phyloP scores from a whole-genome alignment of 2,113 vertebrate genomes.

The Jaculus jaculus region DNA sequence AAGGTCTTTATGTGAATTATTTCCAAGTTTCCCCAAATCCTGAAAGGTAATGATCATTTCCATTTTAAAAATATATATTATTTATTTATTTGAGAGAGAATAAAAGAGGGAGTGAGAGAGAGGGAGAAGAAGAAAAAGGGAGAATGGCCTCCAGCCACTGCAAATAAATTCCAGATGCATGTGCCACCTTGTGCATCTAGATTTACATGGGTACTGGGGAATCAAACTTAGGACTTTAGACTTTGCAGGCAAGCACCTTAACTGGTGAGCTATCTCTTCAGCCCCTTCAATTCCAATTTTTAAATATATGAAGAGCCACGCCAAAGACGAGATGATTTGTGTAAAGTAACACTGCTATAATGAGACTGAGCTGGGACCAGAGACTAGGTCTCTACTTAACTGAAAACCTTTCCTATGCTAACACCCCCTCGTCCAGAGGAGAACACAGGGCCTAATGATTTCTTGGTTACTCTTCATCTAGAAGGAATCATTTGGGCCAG shows the following conservation, averaged over 20 bases:
- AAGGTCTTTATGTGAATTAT: conserved; percentile 9
- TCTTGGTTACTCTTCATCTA: background rate
- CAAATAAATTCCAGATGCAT: no score
- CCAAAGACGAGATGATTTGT: background rate
- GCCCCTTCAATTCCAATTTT: background rate
- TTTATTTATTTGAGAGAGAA: background rate
- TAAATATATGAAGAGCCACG: background rate
- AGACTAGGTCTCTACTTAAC: background rate
- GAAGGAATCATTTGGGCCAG: background rate
- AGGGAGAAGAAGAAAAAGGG: no score
- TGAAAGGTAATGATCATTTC: background rate
- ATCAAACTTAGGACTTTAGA: no score
- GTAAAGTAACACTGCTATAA: background rate
- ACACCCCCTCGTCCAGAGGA: background rate
- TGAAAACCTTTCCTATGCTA: background rate
- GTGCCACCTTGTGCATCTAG: no score
- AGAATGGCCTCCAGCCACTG: no score
- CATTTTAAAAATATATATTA: background rate
- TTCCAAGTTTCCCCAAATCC: conserved; percentile 2
- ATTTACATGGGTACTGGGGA: no score
- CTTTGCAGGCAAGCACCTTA: no score
- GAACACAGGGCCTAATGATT: background rate
- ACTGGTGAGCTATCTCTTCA: no score
- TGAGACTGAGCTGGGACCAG: background rate
- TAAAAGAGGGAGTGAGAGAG: no score